Evolutionary conservation across 2,888 invertebrate species (phyloP), one percentile per base, ranked within the genome.

Genomic region (Diarsia brunnea): DNA sequence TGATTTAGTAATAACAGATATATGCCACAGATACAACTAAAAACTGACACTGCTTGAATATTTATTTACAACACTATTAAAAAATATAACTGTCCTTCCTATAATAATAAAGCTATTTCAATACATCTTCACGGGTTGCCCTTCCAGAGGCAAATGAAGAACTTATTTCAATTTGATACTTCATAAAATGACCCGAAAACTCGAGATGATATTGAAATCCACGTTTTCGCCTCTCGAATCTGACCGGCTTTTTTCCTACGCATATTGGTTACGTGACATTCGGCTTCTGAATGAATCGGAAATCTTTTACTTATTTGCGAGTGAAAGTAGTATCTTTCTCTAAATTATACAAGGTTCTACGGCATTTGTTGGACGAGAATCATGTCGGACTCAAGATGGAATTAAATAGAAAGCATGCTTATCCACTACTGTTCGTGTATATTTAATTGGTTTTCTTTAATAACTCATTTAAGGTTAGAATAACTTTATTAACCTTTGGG

Each of bases 361-460:
- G 60, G 73, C 8, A 67, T 88, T 87, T 81, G 73, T 76, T 75
- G 55, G 49, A 53, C 61, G 47, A 75, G 72, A 84, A 72, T 80
- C 75, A 70, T 76, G 75, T 72, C 55, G 45, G 65, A 80, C 31
- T 69, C 61, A 75, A 82, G 67, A 80, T 70, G 53, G 80, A 82
- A 85, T 86, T 83, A 76, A 89, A 87, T 90, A 90, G 87, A 90
- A 90, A 90, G 87, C 84, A 85, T 84, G 79, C 51, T 16, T 64
- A 85, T 83, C 83, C 53, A 76, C 78, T 81, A 84, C 79, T 70
- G 78, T 84, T 69, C 75, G 73, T 85, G 85, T 87, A 74, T 71
- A 77, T 70, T 81, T 90, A 89, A 91, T 90, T 89, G 82, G 84
- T 81, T 87, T 81, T 87, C 83, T 88, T 86, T 89, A 89, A 86